These are phyloP conservation scores for Anomalospiza imberbis DNA, from an alignment of 2,797 vertebrate genomes.

Conservation along the genomic window DNA sequence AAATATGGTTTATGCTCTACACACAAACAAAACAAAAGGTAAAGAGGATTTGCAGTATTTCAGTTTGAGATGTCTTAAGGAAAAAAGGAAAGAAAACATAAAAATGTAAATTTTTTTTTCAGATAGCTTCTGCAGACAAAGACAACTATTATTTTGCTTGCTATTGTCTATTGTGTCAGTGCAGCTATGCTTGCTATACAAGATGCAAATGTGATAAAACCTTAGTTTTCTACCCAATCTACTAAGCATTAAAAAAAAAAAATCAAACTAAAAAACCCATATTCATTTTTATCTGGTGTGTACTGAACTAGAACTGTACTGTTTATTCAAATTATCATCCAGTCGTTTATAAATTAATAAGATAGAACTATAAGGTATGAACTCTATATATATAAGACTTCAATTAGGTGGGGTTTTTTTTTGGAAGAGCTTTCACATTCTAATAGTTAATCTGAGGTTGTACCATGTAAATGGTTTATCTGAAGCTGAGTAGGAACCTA, in stretches of 20 bases:
- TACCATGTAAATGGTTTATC: background rate
- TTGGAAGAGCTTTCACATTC: background rate
- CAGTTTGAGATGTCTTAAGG: background rate
- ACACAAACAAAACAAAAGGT: background rate
- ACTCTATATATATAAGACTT: background rate
- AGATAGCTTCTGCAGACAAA: background rate
- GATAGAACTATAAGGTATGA: background rate
- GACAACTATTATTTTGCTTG: background rate
- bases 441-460: background rate
- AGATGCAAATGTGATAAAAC: background rate
- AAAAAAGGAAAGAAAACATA: background rate
- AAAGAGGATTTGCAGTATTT: background rate
- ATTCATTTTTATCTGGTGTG: background rate
- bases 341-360: background rate
- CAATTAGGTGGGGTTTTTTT: rapidly evolving
- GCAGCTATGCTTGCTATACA: background rate
- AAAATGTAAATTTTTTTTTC: background rate
- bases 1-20: background rate
- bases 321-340: background rate
- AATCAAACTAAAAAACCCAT: background rate
- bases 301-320: background rate
- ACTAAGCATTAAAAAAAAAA: background rate
- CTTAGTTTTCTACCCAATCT: background rate
- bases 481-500: background rate
- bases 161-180: background rate